Evolutionary conservation across 1,140 invertebrate genomes (phyloP).

Genomic region (Pristionchus pacificus): DNA sequence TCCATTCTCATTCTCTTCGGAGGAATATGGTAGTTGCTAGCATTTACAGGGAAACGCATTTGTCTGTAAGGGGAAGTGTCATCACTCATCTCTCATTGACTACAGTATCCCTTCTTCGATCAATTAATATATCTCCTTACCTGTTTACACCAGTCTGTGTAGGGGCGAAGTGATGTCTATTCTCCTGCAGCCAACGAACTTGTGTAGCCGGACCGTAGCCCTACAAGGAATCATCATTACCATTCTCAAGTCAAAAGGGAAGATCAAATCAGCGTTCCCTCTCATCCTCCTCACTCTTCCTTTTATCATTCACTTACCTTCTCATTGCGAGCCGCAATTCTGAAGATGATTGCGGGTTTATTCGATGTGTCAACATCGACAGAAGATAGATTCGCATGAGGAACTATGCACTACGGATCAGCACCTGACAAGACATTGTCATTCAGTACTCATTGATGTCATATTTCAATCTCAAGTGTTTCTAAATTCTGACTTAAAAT

Average conservation of each 20-base stretch:
- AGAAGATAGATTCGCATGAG: slow-evolving; percentile 75
- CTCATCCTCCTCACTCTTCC: too few relatives aligned
- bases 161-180: not conserved
- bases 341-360: slow-evolving; percentile 97
- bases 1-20: not conserved
- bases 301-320: too few relatives aligned
- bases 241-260: too few relatives aligned
- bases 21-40: not conserved
- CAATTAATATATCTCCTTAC: not conserved
- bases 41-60: not conserved
- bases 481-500: too few relatives aligned
- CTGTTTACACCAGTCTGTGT: not conserved
- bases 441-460: too few relatives aligned
- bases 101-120: not conserved
- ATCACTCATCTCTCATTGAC: not conserved
- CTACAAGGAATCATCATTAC: slow-evolving; percentile 30
- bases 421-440: slow-evolving; percentile 91
- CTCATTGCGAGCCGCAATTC: slow-evolving; percentile 95
- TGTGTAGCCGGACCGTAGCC: slow-evolving; percentile 98
- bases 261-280: too few relatives aligned
- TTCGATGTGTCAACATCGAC: slow-evolving; percentile 90
- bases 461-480: too few relatives aligned
- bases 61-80: not conserved
- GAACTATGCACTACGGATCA: slow-evolving; percentile 83
- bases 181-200: slow-evolving; percentile 92